Evolutionary conservation across 1,140 invertebrate genomes (phyloP).

Genomic region (Oscheius sp.): DNA sequence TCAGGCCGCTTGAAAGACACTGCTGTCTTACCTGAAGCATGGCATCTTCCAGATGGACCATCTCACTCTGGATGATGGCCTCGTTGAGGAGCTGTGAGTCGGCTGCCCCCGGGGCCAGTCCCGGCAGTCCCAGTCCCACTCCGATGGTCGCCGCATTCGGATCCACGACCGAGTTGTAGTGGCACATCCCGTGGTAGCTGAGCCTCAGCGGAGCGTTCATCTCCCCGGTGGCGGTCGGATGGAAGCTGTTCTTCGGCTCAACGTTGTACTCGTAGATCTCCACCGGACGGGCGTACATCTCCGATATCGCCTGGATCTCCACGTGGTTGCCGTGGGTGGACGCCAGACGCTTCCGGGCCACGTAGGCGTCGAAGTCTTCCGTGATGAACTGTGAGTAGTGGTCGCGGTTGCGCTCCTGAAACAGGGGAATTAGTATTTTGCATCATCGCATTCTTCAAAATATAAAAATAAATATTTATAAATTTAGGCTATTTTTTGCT

Average conservation of each 20-base stretch:
- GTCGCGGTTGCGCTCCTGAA: constrained; percentile 76
- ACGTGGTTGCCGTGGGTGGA: constrained; percentile 87
- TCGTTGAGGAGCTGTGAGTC: constrained; percentile 41
- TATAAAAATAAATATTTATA: not conserved
- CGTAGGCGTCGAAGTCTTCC: constrained; percentile 83
- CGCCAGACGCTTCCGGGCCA: constrained; percentile 73
- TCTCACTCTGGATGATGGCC: constrained; percentile 67
- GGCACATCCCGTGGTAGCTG: constrained; percentile 82
- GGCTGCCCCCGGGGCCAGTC: constrained; percentile 73
- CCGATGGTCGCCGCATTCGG: constrained; percentile 79
- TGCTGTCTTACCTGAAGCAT: constrained; percentile 71
- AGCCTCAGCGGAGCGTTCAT: constrained; percentile 77
- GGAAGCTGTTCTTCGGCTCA: constrained; percentile 83
- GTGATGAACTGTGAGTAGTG: constrained; percentile 90
- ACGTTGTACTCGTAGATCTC: constrained; percentile 85
- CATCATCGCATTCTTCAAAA: no score
- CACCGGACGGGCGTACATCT: constrained; percentile 86
- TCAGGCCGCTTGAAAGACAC: no score
- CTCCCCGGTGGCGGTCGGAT: constrained; percentile 63
- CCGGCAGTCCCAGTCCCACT: constrained; percentile 80
- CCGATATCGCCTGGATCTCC: constrained; percentile 87
- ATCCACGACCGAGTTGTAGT: constrained; percentile 83
- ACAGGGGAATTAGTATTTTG: constrained; percentile 40
- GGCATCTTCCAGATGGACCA: constrained; percentile 80
- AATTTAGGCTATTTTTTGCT: no score